A percentile compares a stretch with the other conserved stretches of the same genome.
Evolutionary conservation across 1,140 invertebrate species (phyloP).

Genomic region (Vanessa atalanta): DNA sequence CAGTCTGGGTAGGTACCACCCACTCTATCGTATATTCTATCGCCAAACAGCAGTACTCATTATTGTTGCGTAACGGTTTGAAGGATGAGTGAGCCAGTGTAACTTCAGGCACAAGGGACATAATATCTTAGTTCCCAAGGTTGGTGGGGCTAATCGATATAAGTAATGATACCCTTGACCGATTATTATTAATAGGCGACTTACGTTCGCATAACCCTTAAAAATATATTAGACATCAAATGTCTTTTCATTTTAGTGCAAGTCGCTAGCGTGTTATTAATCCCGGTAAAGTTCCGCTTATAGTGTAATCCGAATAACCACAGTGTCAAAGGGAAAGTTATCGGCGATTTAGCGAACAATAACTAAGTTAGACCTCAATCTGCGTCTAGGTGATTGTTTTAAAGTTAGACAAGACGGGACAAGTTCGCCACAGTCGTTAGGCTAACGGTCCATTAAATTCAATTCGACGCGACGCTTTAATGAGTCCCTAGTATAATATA

Average conservation of each 20-base stretch:
- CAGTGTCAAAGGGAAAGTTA: slow-evolving; percentile 23
- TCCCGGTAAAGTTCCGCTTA: background rate
- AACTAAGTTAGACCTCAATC: slow-evolving; percentile 30
- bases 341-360: slow-evolving; percentile 20
- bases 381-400: slow-evolving; percentile 36
- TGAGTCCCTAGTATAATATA: no score
- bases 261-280: background rate
- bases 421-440: background rate
- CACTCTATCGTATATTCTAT: no score
- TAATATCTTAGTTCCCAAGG: no score
- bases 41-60: no score
- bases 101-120: no score
- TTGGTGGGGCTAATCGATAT: no score
- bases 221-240: background rate
- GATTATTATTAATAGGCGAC: no score
- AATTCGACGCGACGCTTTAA: background rate
- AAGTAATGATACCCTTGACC: no score
- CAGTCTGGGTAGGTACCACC: no score
- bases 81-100: no score
- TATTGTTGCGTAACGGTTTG: no score
- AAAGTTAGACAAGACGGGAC: slow-evolving; percentile 18
- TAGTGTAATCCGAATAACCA: slow-evolving; percentile 3
- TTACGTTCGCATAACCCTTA: no score
- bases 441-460: background rate
- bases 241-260: background rate